A percentile compares a stretch with the other conserved stretches of the same genome.
These are phyloP conservation scores for Acleris sparsana DNA, from an alignment of 2,888 invertebrate species.

Conservation along the genomic window DNA sequence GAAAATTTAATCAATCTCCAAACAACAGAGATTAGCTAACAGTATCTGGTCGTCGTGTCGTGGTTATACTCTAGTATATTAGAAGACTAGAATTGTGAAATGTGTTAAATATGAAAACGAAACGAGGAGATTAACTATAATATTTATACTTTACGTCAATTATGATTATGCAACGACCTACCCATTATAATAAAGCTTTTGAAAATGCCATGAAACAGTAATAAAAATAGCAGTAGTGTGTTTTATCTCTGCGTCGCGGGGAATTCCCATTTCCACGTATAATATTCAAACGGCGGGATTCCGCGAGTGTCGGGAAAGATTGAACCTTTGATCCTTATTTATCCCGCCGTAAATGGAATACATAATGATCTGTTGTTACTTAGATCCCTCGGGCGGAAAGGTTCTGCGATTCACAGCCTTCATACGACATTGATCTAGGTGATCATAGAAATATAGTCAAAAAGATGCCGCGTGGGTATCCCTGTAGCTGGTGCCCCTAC, in stretches of 20 bases:
- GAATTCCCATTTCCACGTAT: not conserved
- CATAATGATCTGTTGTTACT: not conserved
- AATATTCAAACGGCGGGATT: not conserved
- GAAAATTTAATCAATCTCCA: too few species aligned
- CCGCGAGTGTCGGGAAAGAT: conserved; percentile 2
- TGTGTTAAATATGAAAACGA: too few species aligned
- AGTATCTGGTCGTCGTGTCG: too few species aligned
- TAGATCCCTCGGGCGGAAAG: not conserved
- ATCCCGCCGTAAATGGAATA: not conserved
- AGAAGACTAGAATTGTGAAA: too few species aligned
- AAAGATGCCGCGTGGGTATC: too few species aligned
- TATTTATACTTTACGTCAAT: too few species aligned
- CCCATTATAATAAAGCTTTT: not conserved
- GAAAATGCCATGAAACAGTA: not conserved
- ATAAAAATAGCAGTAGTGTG: not conserved
- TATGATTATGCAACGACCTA: too few species aligned
- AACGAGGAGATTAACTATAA: too few species aligned
- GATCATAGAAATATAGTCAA: too few species aligned
- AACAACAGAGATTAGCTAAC: too few species aligned
- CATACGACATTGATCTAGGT: not conserved
- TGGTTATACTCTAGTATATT: too few species aligned
- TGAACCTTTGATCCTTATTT: not conserved
- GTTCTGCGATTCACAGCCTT: not conserved
- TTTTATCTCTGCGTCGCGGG: not conserved
- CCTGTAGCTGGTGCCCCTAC: too few species aligned